Conservation (phyloP, 2,888 invertebrate genomes). For the Cerastis rubricosa region DNA sequence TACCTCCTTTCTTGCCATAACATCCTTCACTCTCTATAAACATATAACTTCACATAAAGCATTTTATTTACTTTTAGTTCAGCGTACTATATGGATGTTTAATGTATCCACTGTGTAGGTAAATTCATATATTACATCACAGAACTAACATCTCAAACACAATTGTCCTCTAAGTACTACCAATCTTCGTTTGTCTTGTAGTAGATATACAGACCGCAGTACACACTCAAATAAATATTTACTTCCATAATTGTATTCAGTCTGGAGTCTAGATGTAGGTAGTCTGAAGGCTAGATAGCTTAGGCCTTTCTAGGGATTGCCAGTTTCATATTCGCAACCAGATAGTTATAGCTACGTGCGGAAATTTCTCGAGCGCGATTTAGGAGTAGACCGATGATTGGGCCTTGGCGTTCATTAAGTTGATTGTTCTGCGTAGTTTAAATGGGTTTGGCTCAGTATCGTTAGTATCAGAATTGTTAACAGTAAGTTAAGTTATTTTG, state of each 20-base stretch:
- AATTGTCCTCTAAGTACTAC: conserved; percentile 9
- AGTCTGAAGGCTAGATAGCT: conserved; percentile 19
- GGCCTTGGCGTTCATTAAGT: conserved; percentile 13
- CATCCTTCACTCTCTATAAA: no score
- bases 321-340: conserved; percentile 56
- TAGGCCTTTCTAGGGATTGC: conserved; percentile 40
- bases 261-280: conserved; percentile 11
- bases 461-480: background rate
- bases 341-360: conserved; percentile 50
- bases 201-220: background rate
- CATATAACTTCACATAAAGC: background rate
- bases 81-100: background rate
- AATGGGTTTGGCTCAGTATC: conserved; percentile 29
- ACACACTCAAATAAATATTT: conserved; percentile 37
- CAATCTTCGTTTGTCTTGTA: conserved; percentile 22
- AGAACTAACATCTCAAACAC: conserved; percentile 13
- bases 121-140: conserved; percentile 25
- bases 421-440: conserved; percentile 34
- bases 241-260: conserved; percentile 32
- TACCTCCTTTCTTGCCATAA: no score
- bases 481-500: background rate
- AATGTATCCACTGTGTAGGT: background rate
- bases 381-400: conserved; percentile 24
- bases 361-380: conserved; percentile 38
- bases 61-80: conserved; percentile 6